Percentiles rank a stretch among this genome's conserved stretches.
phyloP scores from a whole-genome alignment of 2,113 vertebrate species.

The Oxyruncus cristatus region DNA sequence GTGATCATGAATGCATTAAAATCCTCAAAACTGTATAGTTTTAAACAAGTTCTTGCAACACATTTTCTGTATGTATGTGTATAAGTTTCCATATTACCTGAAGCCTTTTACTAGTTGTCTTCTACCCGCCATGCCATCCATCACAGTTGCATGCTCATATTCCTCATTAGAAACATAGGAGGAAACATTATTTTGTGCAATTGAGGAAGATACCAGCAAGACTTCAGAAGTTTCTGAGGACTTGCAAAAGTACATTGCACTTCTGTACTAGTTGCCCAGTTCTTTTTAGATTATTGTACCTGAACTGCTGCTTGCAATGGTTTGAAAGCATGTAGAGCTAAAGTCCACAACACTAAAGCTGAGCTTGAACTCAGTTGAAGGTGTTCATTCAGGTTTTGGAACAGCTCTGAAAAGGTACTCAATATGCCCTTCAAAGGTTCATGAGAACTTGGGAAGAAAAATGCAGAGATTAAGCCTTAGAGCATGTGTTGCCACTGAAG shows the following conservation, averaged over 20 bases:
- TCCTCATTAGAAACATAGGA: background rate
- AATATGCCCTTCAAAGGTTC: background rate
- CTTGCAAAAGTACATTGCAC: background rate
- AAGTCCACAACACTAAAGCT: background rate
- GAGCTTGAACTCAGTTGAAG: background rate
- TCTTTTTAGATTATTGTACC: background rate
- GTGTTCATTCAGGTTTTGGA: background rate
- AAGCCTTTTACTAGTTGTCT: accelerated
- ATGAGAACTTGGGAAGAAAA: background rate
- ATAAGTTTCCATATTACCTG: background rate
- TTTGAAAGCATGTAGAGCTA: background rate
- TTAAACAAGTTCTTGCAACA: background rate
- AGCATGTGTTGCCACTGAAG: background rate
- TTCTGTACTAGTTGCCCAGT: background rate
- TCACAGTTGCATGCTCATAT: background rate
- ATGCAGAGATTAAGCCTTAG: background rate
- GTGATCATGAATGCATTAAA: background rate
- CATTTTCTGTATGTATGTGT: background rate
- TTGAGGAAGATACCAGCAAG: background rate
- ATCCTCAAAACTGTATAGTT: background rate
- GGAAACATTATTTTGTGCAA: background rate
- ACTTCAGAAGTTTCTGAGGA: background rate
- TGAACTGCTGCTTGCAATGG: background rate
- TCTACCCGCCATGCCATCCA: background rate
- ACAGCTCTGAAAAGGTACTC: background rate